Evolutionary conservation across 2,113 vertebrate genomes (phyloP), one percentile per base, ranked within the genome.

Genomic region (Atherinomorus stipes): DNA sequence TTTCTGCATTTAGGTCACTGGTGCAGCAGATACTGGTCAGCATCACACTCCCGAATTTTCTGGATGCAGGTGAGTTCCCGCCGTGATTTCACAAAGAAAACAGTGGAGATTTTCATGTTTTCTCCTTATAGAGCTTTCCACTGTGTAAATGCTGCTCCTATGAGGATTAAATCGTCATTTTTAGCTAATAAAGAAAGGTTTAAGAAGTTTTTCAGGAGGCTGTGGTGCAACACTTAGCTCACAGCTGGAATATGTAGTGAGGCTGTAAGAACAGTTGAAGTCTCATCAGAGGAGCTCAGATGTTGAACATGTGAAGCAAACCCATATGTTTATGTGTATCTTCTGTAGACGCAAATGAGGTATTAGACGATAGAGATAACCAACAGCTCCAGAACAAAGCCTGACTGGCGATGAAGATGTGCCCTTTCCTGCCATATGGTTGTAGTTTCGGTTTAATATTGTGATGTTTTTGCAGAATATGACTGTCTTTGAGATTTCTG

Each of bases 11-110:
- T 76, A 99, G 98, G 98, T 98, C 98, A 75, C 90, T 99, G 59
- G 86, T 98, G 84, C 98, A 99, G 80, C 98, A 99, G 87, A 80
- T 98, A 70, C 89, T 99, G 86, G 86, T 97, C 92, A 96, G 95
- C 91, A 79, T 99, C 89, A 96, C 96, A 22, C 96, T 98, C 83
- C 97, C 98, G 38, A 92, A 85, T 56, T 89, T 96, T 73, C 92
- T 98, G 81, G 94, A 98, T 26, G 97, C 98, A 94, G 97, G 98
- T 98, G 93, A 91, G 95, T 89, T 40, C 11, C 23, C 1, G 0
- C n/a, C n/a, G 28, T 44, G 22, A 13, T 76, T 42, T 57, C 26
- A 70, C 34, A 19, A 1, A 23, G 22, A 34, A 47, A 77, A 34
- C 4, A 53, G 64, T 42, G 44, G 6, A 53, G 2, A 12, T 54